Percentiles rank a stretch among this genome's conserved stretches.
These are phyloP conservation scores for Rhabdornis inornatus DNA, from an alignment of 2,113 vertebrate genomes.

Conservation along the genomic window DNA sequence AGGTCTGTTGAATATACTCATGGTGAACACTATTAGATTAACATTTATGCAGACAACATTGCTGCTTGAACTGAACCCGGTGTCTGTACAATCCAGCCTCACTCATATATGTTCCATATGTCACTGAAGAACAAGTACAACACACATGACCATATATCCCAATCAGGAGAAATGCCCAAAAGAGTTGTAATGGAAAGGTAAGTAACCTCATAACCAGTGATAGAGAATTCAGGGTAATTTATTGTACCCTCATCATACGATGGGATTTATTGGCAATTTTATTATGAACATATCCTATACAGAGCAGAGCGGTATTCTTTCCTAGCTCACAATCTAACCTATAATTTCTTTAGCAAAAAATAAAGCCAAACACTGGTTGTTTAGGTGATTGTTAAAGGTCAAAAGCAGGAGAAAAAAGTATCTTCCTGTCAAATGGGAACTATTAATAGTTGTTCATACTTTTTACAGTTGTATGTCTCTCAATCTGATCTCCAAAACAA, in stretches of 20 bases:
- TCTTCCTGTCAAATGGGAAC: neutral
- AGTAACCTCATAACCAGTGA: neutral
- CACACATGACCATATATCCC: neutral
- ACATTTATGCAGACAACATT: slow-evolving; percentile 2
- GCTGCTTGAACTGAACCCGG: neutral
- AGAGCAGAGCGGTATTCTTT: neutral
- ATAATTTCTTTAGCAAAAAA: neutral
- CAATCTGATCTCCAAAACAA: neutral
- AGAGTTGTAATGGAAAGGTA: neutral
- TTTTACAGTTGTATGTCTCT: neutral
- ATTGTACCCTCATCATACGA: neutral
- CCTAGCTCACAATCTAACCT: neutral
- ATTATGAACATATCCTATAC: neutral
- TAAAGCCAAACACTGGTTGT: neutral
- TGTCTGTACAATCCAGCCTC: neutral
- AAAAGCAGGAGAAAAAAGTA: neutral
- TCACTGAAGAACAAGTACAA: neutral
- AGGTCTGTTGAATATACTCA: neutral
- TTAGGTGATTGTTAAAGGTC: neutral
- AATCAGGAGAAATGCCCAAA: neutral
- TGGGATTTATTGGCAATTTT: neutral
- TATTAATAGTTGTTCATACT: neutral
- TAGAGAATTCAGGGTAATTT: neutral
- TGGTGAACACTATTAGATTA: slow-evolving; percentile 19
- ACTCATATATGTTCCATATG: fast-evolving